Conservation (phyloP, 2,113 vertebrate genomes). For the Pogonocichla stellata region DNA sequence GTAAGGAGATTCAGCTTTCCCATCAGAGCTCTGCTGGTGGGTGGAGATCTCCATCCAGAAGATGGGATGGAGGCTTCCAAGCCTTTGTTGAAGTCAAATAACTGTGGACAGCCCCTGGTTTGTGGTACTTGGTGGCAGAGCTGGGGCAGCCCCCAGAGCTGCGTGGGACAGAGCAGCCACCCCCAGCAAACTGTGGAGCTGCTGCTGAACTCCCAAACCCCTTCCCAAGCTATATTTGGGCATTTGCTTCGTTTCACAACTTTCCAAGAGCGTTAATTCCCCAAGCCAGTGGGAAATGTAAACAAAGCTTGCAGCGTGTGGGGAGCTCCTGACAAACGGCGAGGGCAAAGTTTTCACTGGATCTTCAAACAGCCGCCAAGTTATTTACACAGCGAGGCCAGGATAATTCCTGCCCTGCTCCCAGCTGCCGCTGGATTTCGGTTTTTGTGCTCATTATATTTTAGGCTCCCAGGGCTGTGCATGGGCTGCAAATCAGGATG, state of each 20-base stretch:
- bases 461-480: not conserved
- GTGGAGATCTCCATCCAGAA: not conserved
- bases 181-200: not conserved
- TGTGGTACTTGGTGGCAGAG: not conserved
- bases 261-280: not conserved
- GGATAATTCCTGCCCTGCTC: not conserved
- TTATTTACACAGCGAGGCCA: not conserved
- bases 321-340: not conserved
- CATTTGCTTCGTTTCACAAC: not conserved
- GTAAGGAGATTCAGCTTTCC: not conserved
- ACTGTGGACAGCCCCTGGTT: rapidly evolving
- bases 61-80: not conserved
- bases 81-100: not conserved
- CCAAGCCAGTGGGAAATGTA: not conserved
- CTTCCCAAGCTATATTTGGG: not conserved
- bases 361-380: not conserved
- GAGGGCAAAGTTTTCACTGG: not conserved
- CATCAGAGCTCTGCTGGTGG: not conserved
- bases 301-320: not conserved
- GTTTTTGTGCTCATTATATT: not conserved
- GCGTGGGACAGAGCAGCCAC: not conserved
- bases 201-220: not conserved
- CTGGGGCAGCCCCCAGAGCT: not conserved
- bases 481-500: rapidly evolving
- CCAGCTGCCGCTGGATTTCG: not conserved